phyloP scores from a whole-genome alignment of 2,113 vertebrate genomes.

The Nanger granti region DNA sequence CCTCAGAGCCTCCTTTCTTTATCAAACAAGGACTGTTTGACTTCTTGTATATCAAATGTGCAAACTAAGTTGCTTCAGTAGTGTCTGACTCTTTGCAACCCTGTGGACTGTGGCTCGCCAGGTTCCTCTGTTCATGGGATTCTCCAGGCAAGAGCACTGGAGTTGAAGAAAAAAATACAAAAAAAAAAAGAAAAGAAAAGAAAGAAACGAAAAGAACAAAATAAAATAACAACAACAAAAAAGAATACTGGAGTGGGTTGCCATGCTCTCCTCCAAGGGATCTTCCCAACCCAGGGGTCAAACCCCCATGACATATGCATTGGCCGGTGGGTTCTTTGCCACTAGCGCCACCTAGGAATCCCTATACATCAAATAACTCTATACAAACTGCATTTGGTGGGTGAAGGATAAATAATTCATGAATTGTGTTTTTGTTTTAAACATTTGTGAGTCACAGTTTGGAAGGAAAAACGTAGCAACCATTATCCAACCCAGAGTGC shows the following conservation, averaged over 20 bases:
- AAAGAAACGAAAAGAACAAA: too few species aligned
- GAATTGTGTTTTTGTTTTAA: conserved; percentile 11
- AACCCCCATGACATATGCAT: neutral
- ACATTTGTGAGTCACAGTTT: neutral
- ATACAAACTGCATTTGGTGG: neutral
- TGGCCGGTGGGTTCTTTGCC: neutral
- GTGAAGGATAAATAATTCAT: neutral
- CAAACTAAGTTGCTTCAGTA: neutral
- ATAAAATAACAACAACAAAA: too few species aligned
- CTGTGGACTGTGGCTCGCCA: neutral
- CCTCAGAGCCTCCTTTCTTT: neutral
- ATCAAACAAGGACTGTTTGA: neutral
- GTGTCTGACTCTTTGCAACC: neutral
- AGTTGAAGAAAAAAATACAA: neutral
- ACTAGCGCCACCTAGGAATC: neutral
- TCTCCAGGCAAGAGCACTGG: neutral
- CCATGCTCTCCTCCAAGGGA: neutral
- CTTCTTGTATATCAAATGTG: neutral
- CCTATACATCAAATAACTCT: neutral
- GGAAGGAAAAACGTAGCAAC: neutral
- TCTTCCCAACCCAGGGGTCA: neutral
- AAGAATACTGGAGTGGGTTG: neutral
- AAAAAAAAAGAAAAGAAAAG: too few species aligned
- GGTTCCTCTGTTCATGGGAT: neutral
- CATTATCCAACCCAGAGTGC: neutral